Base-by-base conservation (phyloP, 2,888 invertebrate genomes). In the Busseola fusca region DNA sequence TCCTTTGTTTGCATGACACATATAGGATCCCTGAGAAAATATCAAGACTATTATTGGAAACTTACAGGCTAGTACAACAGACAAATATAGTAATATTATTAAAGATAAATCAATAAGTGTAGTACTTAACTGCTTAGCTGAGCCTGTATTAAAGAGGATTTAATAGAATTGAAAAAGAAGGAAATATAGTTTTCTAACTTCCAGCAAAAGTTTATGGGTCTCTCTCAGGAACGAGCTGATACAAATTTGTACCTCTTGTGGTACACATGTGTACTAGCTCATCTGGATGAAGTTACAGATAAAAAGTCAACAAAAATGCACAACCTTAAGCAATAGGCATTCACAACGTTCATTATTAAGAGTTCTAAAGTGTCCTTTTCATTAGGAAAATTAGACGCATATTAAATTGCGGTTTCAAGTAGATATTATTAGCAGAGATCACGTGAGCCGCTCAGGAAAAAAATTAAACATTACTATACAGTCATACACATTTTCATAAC, bases 21-120 rank as follows among this genome's bases (percentile, higher is more conserved):
- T 30, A 52, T 94, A 94, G 0, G 94, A 91, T 72, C 95, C 94
- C 95, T 95, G 91, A 64, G 91, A 92, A 69, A 52, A 72, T 52
- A 12, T 57, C 25, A 57, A 63, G 27, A 64, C 76, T 75, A 40
- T 30, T 40, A 50, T 42, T 66, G 34, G 34, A 34, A 5, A 34
- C n/a, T n/a, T n/a, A n/a, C n/a, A 34, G 34, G 34, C 34, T 34
- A 34, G 7, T 34, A 34, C 5, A 34, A 34, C 7, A 7, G 5
- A 34, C n/a, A n/a, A n/a, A n/a, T n/a, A n/a, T n/a, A n/a, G n/a
- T n/a, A n/a, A n/a, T n/a, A n/a, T n/a, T n/a, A n/a, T n/a, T n/a
- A n/a, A n/a, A n/a, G n/a, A n/a, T n/a, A n/a, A n/a, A n/a, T n/a
- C n/a, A n/a, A n/a, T 34, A 34, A 34, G 3, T 7, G 7, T 34